Evolutionary conservation across 2,113 vertebrate genomes (phyloP), one percentile per base, ranked within the genome.

Genomic region (Bujurquina vittata): DNA sequence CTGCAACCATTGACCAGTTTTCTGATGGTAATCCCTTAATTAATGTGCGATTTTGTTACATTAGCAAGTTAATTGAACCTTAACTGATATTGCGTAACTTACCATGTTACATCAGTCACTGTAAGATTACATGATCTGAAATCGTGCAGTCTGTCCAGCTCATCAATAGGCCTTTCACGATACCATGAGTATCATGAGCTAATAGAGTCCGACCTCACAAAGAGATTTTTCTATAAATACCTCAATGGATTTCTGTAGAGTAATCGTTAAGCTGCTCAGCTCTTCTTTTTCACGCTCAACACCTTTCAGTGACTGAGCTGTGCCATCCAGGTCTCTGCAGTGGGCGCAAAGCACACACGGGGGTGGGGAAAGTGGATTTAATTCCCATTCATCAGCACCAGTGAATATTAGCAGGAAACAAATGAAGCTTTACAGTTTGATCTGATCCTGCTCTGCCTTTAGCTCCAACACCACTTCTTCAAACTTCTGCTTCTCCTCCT

Each of bases 381-480:
- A 15, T 9, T 22, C 5, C 20, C n/a, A 65, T 2, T 1, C 1
- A 3, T 18, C 31, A 12, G 3, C 7, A 2, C 14, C 11, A 35
- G 7, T 3, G 2, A 46, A n/a, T 10, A 6, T 20, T 1, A 49
- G 31, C 0, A 0, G 3, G 17, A 22, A 8, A 6, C 0, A 2
- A n/a, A 26, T 22, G n/a, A 18, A 9, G 9, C 10, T 2, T 84
- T 87, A 99, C 98, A 95, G 88, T 88, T 96, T 98, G 89, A 99
- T 99, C 91, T 99, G 97, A 15, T 99, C 97, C 91, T 99, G 98
- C 84, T 99, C 98, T 14, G 95, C 84, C 73, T 95, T 96, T 89
- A 99, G 95, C 86, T 99, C 98, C 93, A 95, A 92, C 7, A 99
- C 96, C 79, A 99, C 96, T 91, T 99, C 98, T 85, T 99, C 98